Percentiles rank a stretch among this genome's conserved stretches.
These are phyloP conservation scores for Balearica regulorum DNA, from an alignment of 2,797 vertebrate species.

Conservation along the genomic window DNA sequence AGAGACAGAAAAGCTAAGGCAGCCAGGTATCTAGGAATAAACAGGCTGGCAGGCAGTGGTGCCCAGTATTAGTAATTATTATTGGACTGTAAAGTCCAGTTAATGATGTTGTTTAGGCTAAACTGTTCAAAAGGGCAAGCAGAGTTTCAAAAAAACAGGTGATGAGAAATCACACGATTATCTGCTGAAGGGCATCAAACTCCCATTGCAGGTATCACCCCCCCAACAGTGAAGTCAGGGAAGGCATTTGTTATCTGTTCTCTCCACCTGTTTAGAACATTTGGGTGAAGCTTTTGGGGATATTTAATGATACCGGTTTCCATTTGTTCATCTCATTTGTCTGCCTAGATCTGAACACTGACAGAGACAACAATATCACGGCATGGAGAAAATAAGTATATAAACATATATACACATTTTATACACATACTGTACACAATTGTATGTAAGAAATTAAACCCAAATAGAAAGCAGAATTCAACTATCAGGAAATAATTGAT, in stretches of 20 bases:
- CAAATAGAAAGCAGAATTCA: neutral
- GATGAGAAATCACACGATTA: neutral
- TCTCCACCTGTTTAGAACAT: neutral
- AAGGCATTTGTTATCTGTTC: neutral
- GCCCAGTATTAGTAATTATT: neutral
- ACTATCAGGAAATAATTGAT: neutral
- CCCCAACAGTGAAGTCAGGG: neutral
- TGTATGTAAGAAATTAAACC: neutral
- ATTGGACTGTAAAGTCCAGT: neutral
- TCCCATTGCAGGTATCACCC: rapidly evolving
- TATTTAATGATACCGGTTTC: neutral
- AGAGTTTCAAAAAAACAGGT: neutral
- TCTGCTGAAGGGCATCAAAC: neutral
- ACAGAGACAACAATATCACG: neutral
- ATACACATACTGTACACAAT: neutral
- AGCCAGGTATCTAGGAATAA: neutral
- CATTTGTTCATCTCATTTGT: slow-evolving; percentile 21
- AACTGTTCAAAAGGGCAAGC: neutral
- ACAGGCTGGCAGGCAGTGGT: neutral
- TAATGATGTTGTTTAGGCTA: neutral
- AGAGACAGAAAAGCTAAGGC: neutral
- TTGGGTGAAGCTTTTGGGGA: neutral
- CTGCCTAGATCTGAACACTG: neutral
- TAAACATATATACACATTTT: neutral
- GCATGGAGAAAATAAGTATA: neutral